Base-by-base conservation (phyloP, 2,888 invertebrate genomes). In the Chrysodeixis includens region DNA sequence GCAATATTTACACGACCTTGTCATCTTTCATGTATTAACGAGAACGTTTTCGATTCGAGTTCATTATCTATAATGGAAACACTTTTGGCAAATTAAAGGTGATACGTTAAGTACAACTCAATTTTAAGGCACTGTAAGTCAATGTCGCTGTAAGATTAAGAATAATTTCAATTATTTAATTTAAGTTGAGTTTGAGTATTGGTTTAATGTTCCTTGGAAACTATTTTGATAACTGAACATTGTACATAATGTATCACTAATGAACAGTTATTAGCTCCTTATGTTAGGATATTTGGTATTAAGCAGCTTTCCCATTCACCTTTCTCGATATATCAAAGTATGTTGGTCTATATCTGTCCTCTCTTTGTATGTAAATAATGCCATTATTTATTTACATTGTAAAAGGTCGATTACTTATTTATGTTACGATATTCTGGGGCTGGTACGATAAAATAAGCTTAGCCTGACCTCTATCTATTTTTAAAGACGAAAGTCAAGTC, bases 1-100 rank as follows among this genome's bases (percentile, higher is more conserved):
- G 56, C 60, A 20, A 66, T 76, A 46, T 66, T 73, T 60, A 62
- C 53, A 62, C 60, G 56, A 62, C 72, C 76, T 71, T 76, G 62
- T 62, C n/a, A 53, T 40, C 20, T 8, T 10, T 30, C 65, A 5
- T 74, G 56, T 20, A 70, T 20, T 35, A 56, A 9, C 30, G 30
- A 59, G 32, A 59, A 63, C 32, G 18, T 63, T 26, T 30, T 30
- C 57, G 52, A 40, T 18, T 5, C 30, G 9, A 18, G 44, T 52
- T 64, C 51, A 70, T 35, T 64, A 30, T 9, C 52, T 22, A 44
- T 52, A 58, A 26, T 74, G 55, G 44, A 18, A 30, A 16, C 30
- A 32, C 40, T 64, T 18, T 62, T 30, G n/a, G n/a, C n/a, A n/a
- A n/a, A n/a, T n/a, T n/a, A n/a, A n/a, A n/a, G n/a, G n/a, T n/a